phyloP scores from a whole-genome alignment of 1,140 invertebrate genomes.

The Musca vetustissima region DNA sequence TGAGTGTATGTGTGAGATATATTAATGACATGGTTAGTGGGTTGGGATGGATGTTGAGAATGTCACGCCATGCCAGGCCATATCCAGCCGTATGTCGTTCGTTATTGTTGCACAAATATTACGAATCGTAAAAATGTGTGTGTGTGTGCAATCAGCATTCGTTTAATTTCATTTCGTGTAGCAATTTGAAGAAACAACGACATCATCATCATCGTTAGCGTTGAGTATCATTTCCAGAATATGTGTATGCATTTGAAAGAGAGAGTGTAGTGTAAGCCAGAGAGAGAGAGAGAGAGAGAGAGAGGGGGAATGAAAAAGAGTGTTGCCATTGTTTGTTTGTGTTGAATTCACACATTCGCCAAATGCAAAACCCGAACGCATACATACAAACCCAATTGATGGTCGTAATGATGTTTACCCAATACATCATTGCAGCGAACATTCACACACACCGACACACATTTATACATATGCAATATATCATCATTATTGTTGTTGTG shows the following conservation, averaged over 20 bases:
- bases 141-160: neutral
- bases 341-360: constrained; percentile 19
- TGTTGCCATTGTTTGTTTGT: neutral
- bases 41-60: neutral
- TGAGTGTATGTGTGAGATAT: neutral
- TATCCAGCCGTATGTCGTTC: neutral
- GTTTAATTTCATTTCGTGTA: constrained; percentile 17
- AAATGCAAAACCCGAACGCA: neutral
- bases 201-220: too few species aligned
- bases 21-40: neutral
- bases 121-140: neutral
- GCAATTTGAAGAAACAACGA: constrained; percentile 11
- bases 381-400: constrained; percentile 5
- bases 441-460: neutral
- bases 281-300: neutral
- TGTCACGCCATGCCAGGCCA: too few species aligned
- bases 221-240: too few species aligned
- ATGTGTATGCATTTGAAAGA: too few species aligned
- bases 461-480: neutral
- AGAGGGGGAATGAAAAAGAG: too few species aligned
- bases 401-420: constrained; percentile 19
- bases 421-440: neutral
- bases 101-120: constrained; percentile 3
- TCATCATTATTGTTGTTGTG: constrained; percentile 10
- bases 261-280: neutral